These are phyloP conservation scores for Eristalis arbustorum DNA, from an alignment of 2,888 invertebrate genomes.

Conservation along the genomic window DNA sequence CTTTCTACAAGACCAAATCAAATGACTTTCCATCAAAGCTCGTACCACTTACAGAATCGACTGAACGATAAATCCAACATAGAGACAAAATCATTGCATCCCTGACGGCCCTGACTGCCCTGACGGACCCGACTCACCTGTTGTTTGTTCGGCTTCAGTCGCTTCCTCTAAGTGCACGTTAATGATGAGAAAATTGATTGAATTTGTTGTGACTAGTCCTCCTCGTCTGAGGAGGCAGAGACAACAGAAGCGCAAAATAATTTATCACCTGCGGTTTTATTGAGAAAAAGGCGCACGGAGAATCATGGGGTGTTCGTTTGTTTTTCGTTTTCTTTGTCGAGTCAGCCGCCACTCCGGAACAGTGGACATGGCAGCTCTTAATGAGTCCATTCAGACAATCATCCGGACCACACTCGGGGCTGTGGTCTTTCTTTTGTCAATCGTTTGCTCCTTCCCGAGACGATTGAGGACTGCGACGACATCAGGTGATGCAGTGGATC, in stretches of 20 bases:
- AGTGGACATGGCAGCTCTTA: constrained; percentile 50
- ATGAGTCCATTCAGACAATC: constrained; percentile 65
- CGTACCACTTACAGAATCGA: not conserved
- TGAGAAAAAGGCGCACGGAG: not conserved
- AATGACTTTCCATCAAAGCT: constrained; percentile 62
- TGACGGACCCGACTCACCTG: constrained; percentile 41
- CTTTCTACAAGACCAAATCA: constrained; percentile 8
- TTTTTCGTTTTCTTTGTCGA: not conserved
- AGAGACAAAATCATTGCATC: constrained; percentile 49
- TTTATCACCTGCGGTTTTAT: constrained; percentile 59
- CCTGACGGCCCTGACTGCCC: constrained; percentile 39
- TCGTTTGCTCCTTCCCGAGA: not conserved
- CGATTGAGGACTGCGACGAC: constrained; percentile 22
- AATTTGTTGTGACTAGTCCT: constrained; percentile 59
- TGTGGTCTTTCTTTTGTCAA: constrained; percentile 17
- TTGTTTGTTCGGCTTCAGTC: not conserved
- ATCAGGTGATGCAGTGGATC: constrained; percentile 36
- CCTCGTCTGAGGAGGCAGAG: constrained; percentile 18
- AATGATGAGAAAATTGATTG: constrained; percentile 69
- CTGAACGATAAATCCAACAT: constrained; percentile 33
- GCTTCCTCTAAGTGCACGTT: constrained; percentile 24
- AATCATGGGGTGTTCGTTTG: not conserved
- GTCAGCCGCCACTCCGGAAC: constrained; percentile 30
- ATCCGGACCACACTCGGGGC: constrained; percentile 37
- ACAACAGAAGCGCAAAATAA: constrained; percentile 55